Conservation (phyloP, 2,113 vertebrate species). For the Varanus salvator region DNA sequence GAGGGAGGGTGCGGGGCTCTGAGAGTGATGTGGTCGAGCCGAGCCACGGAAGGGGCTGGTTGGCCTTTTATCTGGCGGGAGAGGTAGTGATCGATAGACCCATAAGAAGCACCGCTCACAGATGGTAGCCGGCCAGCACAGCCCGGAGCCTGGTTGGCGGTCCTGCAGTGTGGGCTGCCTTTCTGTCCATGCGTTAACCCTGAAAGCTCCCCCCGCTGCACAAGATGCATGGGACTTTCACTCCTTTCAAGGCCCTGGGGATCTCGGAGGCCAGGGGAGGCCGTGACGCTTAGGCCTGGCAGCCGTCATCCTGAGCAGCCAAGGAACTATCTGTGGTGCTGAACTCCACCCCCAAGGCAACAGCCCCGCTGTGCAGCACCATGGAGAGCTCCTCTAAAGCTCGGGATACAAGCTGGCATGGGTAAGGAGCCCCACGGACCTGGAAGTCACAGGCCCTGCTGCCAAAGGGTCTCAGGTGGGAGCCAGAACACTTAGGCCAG, state of each 20-base stretch:
- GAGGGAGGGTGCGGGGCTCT: not conserved
- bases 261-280: not conserved
- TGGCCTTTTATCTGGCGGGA: not conserved
- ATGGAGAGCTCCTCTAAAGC: too few relatives aligned
- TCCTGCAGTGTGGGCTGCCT: not conserved
- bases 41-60: not conserved
- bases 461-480: too few relatives aligned
- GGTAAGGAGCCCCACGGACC: too few relatives aligned
- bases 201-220: not conserved
- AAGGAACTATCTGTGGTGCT: too few relatives aligned
- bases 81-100: not conserved
- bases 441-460: too few relatives aligned
- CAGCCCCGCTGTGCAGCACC: too few relatives aligned
- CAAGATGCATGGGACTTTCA: not conserved
- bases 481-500: too few relatives aligned
- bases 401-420: too few relatives aligned
- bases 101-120: constrained; percentile 3
- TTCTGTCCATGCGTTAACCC: not conserved
- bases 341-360: too few relatives aligned
- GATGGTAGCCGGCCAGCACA: not conserved
- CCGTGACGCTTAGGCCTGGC: too few relatives aligned
- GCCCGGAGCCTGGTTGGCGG: not conserved
- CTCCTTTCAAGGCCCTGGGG: not conserved
- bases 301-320: too few relatives aligned
- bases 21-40: not conserved